phyloP scores from a whole-genome alignment of 2,113 vertebrate species.

The Tragelaphus buxtoni region DNA sequence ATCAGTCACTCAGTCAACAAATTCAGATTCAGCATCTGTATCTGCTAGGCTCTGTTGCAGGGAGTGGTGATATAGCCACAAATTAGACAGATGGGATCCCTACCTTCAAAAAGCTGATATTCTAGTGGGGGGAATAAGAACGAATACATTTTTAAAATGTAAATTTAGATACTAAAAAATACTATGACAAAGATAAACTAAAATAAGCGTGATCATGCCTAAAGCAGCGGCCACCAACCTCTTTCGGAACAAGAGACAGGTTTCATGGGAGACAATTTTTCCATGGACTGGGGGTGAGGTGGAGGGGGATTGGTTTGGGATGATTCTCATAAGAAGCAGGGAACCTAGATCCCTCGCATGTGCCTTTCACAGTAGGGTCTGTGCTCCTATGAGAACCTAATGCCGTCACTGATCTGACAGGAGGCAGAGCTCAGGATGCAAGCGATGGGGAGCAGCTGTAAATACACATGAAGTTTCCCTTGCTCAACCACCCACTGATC shows the following conservation, averaged over 20 bases:
- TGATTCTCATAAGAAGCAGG: neutral
- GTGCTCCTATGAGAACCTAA: neutral
- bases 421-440: neutral
- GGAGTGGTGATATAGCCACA: neutral
- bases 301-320: neutral
- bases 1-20: neutral
- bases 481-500: neutral
- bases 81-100: neutral
- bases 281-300: neutral
- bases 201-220: neutral
- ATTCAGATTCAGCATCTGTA: neutral
- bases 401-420: neutral
- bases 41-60: neutral
- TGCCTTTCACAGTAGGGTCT: neutral
- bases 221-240: neutral
- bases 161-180: constrained; percentile 3
- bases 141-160: neutral
- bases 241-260: neutral
- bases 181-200: neutral
- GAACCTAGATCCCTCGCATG: neutral
- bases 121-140: neutral
- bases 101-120: neutral
- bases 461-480: neutral
- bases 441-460: neutral
- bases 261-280: neutral